Conservation (phyloP, 2,888 invertebrate genomes). For the Sinhomidia bicolor region DNA sequence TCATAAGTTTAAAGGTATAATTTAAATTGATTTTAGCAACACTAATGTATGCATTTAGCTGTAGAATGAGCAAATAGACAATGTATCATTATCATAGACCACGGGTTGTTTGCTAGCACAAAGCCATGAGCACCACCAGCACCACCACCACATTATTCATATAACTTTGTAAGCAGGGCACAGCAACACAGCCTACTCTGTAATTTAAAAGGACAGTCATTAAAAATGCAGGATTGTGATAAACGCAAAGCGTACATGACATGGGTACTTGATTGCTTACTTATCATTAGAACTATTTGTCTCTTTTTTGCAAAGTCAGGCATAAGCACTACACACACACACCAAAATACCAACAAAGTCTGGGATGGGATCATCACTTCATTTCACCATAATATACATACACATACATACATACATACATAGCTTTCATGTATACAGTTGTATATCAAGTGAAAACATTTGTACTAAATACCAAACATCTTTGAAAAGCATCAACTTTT, state of each 20-base stretch:
- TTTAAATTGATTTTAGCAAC: background rate
- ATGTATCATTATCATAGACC: too few species aligned
- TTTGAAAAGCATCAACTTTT: too few species aligned
- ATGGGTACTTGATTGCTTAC: slow-evolving; percentile 19
- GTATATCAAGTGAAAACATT: too few species aligned
- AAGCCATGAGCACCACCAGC: background rate
- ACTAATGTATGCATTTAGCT: background rate
- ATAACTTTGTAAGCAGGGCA: background rate
- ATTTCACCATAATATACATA: background rate
- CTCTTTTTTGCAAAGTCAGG: too few species aligned
- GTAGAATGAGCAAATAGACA: too few species aligned
- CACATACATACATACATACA: too few species aligned
- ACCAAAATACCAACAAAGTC: background rate
- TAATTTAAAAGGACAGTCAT: slow-evolving; percentile 4
- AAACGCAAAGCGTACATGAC: slow-evolving; percentile 19
- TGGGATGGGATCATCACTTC: background rate
- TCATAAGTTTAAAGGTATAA: background rate
- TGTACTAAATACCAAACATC: too few species aligned
- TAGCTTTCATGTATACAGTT: too few species aligned
- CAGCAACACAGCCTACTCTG: background rate
- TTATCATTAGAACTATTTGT: too few species aligned
- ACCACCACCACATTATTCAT: background rate
- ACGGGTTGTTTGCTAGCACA: too few species aligned
- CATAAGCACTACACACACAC: background rate
- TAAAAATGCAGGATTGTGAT: background rate